Evolutionary conservation across 2,113 vertebrate genomes (phyloP).

Genomic region (Mormyrus lacerda): DNA sequence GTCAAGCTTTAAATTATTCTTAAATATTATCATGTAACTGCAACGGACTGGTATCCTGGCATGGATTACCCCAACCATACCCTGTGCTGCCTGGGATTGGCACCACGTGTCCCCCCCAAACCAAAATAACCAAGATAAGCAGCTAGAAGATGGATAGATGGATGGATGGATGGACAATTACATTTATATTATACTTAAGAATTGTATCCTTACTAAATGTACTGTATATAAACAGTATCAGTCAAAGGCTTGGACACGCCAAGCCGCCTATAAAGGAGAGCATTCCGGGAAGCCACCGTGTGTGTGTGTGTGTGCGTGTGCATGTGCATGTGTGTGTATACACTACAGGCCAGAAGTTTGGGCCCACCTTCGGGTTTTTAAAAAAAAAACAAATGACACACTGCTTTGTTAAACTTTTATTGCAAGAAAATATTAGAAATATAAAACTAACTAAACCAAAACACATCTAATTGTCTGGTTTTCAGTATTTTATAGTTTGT

Average conservation of each 20-base stretch:
- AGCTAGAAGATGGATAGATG: background rate
- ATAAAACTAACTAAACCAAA: too few species aligned
- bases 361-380: too few species aligned
- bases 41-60: background rate
- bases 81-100: background rate
- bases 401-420: too few species aligned
- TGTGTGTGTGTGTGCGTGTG: background rate
- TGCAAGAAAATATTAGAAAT: too few species aligned
- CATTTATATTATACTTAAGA: background rate
- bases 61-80: background rate
- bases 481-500: too few species aligned
- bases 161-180: background rate
- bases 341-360: too few species aligned
- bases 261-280: background rate
- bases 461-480: too few species aligned
- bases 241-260: background rate
- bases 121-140: background rate
- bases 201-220: background rate
- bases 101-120: background rate
- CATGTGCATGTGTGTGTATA: background rate
- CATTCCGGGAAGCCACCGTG: too few species aligned
- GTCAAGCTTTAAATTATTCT: background rate
- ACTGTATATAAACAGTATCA: background rate
- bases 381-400: too few species aligned
- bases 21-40: background rate